Evolutionary conservation across 2,113 vertebrate species (phyloP).

Genomic region (Macaca mulatta): DNA sequence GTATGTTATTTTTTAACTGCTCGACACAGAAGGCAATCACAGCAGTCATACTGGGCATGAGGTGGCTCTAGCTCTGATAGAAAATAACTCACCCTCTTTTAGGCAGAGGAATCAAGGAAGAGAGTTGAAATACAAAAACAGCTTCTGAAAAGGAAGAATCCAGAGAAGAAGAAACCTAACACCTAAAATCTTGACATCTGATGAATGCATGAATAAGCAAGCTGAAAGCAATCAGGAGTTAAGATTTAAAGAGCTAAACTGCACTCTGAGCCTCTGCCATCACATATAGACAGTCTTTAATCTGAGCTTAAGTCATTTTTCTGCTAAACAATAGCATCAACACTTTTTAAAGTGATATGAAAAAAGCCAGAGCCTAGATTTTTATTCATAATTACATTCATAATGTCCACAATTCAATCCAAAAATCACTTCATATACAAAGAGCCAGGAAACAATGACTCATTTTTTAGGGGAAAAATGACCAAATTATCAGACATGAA

Average conservation of each 20-base stretch:
- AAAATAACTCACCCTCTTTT: neutral
- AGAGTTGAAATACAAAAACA: neutral
- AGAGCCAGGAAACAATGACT: neutral
- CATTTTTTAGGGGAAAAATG: neutral
- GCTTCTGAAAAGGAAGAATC: neutral
- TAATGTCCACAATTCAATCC: neutral
- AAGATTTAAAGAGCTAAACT: neutral
- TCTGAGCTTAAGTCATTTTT: neutral
- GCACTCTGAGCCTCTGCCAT: neutral
- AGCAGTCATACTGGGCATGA: neutral
- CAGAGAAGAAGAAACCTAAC: neutral
- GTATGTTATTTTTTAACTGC: neutral
- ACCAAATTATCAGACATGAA: neutral
- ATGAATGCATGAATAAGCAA: neutral
- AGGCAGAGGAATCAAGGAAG: neutral
- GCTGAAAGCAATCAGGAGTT: neutral
- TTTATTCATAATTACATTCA: neutral
- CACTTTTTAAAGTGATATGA: neutral
- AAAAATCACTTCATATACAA: neutral
- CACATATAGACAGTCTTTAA: neutral
- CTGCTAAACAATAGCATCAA: neutral
- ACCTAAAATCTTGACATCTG: neutral
- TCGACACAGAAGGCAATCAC: neutral
- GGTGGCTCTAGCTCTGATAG: neutral
- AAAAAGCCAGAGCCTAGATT: neutral